Conservation (phyloP, 2,797 vertebrate species). For the Eulemur coronatus region DNA sequence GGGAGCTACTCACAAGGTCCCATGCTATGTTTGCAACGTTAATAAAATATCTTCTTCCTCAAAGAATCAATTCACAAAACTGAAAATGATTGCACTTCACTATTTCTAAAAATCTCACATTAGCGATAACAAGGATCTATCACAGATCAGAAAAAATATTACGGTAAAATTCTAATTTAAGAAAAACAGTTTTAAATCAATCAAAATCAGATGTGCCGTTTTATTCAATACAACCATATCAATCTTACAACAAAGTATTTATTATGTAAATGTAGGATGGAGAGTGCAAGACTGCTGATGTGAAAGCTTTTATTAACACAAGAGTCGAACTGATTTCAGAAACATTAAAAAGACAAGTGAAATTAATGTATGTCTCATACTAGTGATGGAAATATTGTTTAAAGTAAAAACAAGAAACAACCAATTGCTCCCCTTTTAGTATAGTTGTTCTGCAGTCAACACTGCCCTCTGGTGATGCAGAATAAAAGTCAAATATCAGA, state of each 20-base stretch:
- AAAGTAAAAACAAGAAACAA: conserved; percentile 6
- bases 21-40: background rate
- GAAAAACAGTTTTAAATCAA: background rate
- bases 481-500: conserved; percentile 5
- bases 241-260: background rate
- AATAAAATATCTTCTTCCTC: conserved; percentile 6
- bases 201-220: background rate
- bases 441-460: background rate
- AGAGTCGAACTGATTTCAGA: conserved; percentile 5
- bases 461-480: conserved; percentile 70
- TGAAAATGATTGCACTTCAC: background rate
- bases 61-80: conserved; percentile 20
- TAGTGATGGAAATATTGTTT: conserved; percentile 8
- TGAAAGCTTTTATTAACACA: background rate
- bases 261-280: background rate
- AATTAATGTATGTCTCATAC: background rate
- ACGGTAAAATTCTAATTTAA: conserved; percentile 10
- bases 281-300: background rate
- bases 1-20: background rate
- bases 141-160: conserved; percentile 14
- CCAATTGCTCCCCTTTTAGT: background rate
- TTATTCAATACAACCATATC: background rate
- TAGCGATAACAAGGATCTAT: background rate
- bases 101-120: conserved; percentile 34
- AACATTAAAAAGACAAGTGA: conserved; percentile 29